Evolutionary conservation across 2,888 invertebrate genomes (phyloP).

Genomic region (Leucophenga maculata): DNA sequence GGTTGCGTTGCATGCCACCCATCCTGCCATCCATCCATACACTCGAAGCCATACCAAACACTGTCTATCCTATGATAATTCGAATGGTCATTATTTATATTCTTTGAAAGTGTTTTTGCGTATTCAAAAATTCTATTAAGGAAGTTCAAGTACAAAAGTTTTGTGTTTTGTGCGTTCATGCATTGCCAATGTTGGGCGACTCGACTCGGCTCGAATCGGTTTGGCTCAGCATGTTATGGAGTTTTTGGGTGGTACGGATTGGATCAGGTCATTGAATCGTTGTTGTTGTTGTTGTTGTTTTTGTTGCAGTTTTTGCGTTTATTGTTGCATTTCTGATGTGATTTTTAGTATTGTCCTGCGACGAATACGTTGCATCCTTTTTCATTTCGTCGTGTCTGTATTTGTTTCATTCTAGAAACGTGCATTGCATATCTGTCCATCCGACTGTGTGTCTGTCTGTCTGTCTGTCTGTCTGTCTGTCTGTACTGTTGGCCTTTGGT

Average conservation of each 20-base stretch:
- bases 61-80: slow-evolving; percentile 61
- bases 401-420: slow-evolving; percentile 50
- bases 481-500: neutral
- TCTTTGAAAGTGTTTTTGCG: slow-evolving; percentile 69
- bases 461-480: neutral
- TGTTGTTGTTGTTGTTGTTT: slow-evolving; percentile 14
- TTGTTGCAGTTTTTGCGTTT: slow-evolving; percentile 60
- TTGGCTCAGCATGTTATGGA: no score
- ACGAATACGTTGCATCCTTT: slow-evolving; percentile 52
- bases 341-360: slow-evolving; percentile 67
- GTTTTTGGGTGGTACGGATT: no score
- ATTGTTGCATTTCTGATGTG: slow-evolving; percentile 67
- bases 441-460: neutral
- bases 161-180: slow-evolving; percentile 40
- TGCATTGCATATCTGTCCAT: slow-evolving; percentile 37
- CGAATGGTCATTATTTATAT: slow-evolving; percentile 71
- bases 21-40: neutral
- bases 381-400: slow-evolving; percentile 50
- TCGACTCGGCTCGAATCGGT: no score
- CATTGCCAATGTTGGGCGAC: slow-evolving; percentile 17
- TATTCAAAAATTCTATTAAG: slow-evolving; percentile 72
- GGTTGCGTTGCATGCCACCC: no score
- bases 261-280: neutral
- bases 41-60: slow-evolving; percentile 45
- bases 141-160: slow-evolving; percentile 62